phyloP scores from a whole-genome alignment of 2,113 vertebrate species.

The Phalacrocorax brasilianus region DNA sequence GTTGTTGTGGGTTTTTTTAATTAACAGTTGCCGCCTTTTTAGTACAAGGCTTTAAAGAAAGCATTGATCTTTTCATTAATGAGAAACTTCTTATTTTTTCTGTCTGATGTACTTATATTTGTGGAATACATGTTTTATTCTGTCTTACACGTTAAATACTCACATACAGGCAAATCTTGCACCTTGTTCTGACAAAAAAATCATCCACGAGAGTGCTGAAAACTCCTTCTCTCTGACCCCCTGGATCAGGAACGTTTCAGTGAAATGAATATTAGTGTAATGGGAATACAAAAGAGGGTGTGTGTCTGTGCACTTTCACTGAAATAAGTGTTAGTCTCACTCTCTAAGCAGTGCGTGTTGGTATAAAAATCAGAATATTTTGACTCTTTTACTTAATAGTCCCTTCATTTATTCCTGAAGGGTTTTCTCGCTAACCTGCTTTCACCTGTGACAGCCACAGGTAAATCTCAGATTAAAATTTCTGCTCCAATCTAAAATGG shows the following conservation, averaged over 20 bases:
- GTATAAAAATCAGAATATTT: background rate
- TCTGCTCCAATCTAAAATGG: constrained; percentile 62
- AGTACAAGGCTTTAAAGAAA: background rate
- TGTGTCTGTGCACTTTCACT: background rate
- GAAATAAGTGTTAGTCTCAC: background rate
- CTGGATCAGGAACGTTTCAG: background rate
- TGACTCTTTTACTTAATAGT: constrained; percentile 34
- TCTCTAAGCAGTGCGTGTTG: background rate
- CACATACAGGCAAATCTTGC: background rate
- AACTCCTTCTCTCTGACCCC: background rate
- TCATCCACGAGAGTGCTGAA: background rate
- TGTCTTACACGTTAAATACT: rapidly evolving
- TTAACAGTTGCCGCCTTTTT: rapidly evolving
- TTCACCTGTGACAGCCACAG: constrained; percentile 59
- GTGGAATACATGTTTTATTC: background rate
- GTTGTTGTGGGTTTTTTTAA: background rate
- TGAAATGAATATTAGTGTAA: background rate
- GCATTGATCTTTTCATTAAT: background rate
- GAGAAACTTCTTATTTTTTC: background rate
- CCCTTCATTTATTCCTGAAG: constrained; percentile 54
- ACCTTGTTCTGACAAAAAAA: background rate
- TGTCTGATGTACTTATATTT: background rate
- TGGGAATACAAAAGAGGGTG: background rate
- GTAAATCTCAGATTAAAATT: constrained; percentile 72
- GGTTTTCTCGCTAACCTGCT: constrained; percentile 16